Conservation (phyloP, 2,888 invertebrate genomes). For the Drosophila prolongata region DNA sequence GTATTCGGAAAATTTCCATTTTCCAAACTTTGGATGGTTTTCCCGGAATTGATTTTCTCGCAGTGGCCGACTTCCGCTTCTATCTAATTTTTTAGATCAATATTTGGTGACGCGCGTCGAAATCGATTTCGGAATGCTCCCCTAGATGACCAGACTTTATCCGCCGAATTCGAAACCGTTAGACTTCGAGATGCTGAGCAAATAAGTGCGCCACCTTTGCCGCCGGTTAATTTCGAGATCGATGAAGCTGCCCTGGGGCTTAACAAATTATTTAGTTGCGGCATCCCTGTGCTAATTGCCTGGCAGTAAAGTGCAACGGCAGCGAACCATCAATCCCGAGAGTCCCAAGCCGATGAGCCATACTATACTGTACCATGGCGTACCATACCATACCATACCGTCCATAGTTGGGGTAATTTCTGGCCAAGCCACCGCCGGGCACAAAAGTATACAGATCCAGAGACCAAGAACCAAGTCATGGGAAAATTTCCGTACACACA, state of each 20-base stretch:
- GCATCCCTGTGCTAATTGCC: slow-evolving; percentile 79
- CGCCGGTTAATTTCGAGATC: slow-evolving; percentile 8
- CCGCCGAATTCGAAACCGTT: slow-evolving; percentile 2
- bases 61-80: slow-evolving; percentile 17
- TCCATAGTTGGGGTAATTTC: slow-evolving; percentile 74
- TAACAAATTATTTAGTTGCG: slow-evolving; percentile 77
- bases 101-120: slow-evolving; percentile 68
- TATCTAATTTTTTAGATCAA: slow-evolving; percentile 57
- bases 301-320: slow-evolving; percentile 71
- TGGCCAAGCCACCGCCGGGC: slow-evolving; percentile 76
- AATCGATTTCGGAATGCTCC: slow-evolving; percentile 16
- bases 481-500: slow-evolving; percentile 79
- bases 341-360: slow-evolving; percentile 46
- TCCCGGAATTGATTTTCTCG: slow-evolving; percentile 9
- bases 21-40: not conserved
- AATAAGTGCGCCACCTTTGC: slow-evolving; percentile 66
- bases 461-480: slow-evolving; percentile 69
- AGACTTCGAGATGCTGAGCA: slow-evolving; percentile 47
- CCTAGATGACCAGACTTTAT: slow-evolving; percentile 7
- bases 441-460: slow-evolving; percentile 60
- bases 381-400: slow-evolving; percentile 26
- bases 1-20: not conserved
- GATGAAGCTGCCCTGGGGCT: slow-evolving; percentile 50
- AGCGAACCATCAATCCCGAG: slow-evolving; percentile 70
- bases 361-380: slow-evolving; percentile 10